phyloP scores from a whole-genome alignment of 2,113 vertebrate genomes.

The Taurulus bubalis region DNA sequence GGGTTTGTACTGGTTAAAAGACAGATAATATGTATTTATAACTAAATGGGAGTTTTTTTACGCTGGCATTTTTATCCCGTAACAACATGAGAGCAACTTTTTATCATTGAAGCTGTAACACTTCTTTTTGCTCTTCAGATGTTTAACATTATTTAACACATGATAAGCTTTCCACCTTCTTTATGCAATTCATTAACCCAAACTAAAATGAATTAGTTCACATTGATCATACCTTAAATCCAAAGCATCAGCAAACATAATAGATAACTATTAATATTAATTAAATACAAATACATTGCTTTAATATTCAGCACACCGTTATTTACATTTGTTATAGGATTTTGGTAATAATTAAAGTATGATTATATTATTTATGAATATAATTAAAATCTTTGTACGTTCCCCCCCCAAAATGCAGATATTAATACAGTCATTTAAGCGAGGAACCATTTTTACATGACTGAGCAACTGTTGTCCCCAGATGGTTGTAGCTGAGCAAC shows the following conservation, averaged over 20 bases:
- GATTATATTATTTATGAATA: no score
- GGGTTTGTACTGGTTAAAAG: no score
- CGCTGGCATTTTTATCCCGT: not conserved
- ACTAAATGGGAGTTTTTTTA: no score
- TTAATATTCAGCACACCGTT: not conserved
- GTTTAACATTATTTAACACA: no score
- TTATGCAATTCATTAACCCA: not conserved
- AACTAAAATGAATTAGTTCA: no score
- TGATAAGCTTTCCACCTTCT: not conserved
- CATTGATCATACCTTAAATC: not conserved
- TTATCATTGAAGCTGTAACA: not conserved
- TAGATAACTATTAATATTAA: not conserved
- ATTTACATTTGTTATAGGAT: not conserved
- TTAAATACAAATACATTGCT: not conserved
- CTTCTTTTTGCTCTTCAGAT: no score
- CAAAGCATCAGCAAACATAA: not conserved
- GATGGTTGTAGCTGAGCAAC: constrained; percentile 56
- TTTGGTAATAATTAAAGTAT: no score
- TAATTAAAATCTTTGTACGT: not conserved
- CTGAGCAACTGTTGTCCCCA: constrained; percentile 48
- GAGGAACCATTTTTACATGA: constrained; percentile 42
- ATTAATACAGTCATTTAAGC: constrained; percentile 10
- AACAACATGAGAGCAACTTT: not conserved
- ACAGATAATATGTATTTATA: no score
- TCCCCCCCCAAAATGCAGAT: not conserved